Percentiles rank a stretch among this genome's conserved stretches.
Evolutionary conservation across 2,797 vertebrate species (phyloP).

Genomic region (Cossypha caffra): DNA sequence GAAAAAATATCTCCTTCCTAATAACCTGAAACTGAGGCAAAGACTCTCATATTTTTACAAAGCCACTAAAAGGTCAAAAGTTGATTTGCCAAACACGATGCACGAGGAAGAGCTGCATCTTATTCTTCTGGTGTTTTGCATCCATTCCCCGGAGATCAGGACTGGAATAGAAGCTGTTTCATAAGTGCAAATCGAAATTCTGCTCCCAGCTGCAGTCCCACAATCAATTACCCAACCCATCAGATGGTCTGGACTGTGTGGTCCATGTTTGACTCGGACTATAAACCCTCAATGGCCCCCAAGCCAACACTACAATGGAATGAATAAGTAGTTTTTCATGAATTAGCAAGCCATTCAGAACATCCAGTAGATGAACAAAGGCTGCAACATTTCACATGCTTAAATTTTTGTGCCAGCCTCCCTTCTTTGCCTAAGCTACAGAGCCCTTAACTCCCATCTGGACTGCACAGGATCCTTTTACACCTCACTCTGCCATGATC

Average conservation of each 20-base stretch:
- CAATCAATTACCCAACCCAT: neutral
- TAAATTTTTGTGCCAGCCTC: neutral
- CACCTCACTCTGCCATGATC: neutral
- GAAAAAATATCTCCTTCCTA: neutral
- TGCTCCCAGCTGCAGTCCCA: neutral
- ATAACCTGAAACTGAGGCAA: neutral
- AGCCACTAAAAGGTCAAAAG: neutral
- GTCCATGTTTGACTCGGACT: neutral
- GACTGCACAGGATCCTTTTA: neutral
- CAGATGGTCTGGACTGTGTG: neutral
- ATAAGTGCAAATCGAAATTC: neutral
- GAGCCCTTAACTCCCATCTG: neutral
- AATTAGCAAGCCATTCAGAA: neutral
- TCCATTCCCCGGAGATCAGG: neutral
- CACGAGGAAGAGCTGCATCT: neutral
- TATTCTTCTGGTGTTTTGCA: neutral
- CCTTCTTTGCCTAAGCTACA: neutral
- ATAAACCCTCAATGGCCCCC: neutral
- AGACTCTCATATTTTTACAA: neutral
- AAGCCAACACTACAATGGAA: neutral
- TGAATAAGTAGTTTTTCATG: neutral
- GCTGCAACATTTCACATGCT: neutral
- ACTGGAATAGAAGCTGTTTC: neutral
- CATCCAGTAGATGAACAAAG: neutral
- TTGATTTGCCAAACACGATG: conserved; percentile 16